phyloP scores from a whole-genome alignment of 2,113 vertebrate species.

The Cricetomys ansorgei region DNA sequence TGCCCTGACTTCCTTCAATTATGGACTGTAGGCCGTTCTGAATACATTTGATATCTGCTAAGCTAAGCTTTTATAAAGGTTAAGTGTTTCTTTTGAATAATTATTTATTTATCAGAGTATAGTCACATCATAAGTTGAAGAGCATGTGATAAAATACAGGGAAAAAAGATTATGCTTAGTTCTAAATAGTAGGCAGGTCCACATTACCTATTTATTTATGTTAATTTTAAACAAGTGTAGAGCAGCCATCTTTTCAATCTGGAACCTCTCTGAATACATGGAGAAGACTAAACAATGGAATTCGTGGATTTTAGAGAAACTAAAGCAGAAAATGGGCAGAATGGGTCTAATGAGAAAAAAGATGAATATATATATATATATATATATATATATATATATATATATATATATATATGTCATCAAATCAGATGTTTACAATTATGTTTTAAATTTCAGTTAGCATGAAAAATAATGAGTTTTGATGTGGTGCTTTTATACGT shows the following conservation, averaged over 20 bases:
- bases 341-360: not conserved
- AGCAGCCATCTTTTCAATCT: not conserved
- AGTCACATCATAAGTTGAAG: not conserved
- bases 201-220: not conserved
- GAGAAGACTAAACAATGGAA: not conserved
- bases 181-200: not conserved
- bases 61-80: not conserved
- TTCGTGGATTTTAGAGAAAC: not conserved
- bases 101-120: not conserved
- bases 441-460: not conserved
- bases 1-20: too few relatives aligned
- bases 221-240: not conserved
- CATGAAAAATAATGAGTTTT: not conserved
- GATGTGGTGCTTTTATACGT: not conserved
- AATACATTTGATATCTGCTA: not conserved
- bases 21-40: not conserved
- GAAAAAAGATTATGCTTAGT: not conserved
- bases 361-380: not conserved
- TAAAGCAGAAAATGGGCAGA: not conserved
- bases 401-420: too few relatives aligned
- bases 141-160: not conserved
- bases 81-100: not conserved
- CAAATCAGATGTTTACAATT: not conserved
- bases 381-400: too few relatives aligned
- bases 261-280: not conserved